Base-by-base conservation (phyloP, 2,113 vertebrate species). In the Corydoras sp. region DNA sequence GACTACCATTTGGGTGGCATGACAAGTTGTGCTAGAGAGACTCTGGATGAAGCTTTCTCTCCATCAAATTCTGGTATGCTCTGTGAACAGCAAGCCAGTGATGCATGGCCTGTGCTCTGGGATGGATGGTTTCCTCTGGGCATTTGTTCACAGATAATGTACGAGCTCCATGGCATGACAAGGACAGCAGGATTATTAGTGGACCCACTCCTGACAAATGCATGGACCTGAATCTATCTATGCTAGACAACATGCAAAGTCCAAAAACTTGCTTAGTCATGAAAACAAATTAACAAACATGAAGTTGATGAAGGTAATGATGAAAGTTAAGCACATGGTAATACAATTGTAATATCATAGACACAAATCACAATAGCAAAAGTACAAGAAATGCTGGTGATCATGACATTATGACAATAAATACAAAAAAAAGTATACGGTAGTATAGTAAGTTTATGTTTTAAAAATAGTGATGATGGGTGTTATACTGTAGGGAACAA, bases 151-250 rank as follows among this genome's bases (percentile, higher is more conserved):
- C 29, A 69, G 76, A 69, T 75, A 76, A 76, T 71, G 76, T 71
- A 81, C 68, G 67, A 73, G 70, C 73, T 70, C 43, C 54, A 60
- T 71, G 49, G 50, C 63, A 61, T 61, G 56, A 70, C 73, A 74
- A 81, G 79, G 76, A 72, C 76, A 74, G 54, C 43, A 14, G 30
- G 13, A 73, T 69, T 78, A 74, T 76, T 73, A 77, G 76, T 69
- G 62, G 49, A 54, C 63, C 51, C 30, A 51, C 31, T 65, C 32
- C 15, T 71, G 58, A 71, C 63, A 67, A 68, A 69, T 72, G 63
- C 8, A n/a, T 12, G 4, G 63, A 70, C 56, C n/a, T 53, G 13
- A 53, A 10, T 8, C 5, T 3, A 53, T 10, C 3, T 10, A 14
- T 53, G 35, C n/a, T 24, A 51, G 15, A 9, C 49, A 43, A 8